These are phyloP conservation scores for Gobio occitaniae DNA, from an alignment of 2,797 vertebrate genomes.

Conservation along the genomic window DNA sequence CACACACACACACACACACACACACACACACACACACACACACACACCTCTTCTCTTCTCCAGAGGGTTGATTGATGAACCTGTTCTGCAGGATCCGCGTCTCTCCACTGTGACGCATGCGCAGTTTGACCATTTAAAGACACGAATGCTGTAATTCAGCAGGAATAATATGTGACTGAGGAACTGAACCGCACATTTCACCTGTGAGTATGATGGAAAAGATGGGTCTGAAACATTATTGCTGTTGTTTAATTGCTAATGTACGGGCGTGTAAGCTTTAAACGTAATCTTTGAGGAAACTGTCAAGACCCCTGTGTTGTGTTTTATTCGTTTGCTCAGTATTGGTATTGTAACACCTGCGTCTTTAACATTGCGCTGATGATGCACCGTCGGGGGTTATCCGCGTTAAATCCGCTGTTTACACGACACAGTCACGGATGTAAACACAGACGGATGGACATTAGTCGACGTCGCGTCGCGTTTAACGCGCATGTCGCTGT, in stretches of 20 bases:
- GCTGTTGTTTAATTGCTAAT: neutral
- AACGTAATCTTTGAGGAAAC: neutral
- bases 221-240: neutral
- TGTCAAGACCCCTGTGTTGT: no score
- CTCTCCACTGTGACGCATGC: neutral
- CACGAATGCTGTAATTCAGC: neutral
- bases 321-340: neutral
- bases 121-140: neutral
- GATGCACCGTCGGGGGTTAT: constrained; percentile 33
- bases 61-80: neutral
- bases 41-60: neutral
- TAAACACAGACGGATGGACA: neutral
- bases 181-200: neutral
- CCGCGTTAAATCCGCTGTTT: neutral
- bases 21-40: neutral
- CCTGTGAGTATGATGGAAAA: constrained; percentile 23
- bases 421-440: neutral
- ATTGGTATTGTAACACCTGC: constrained; percentile 2
- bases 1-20: neutral
- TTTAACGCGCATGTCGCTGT: no score
- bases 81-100: neutral
- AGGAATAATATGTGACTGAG: neutral
- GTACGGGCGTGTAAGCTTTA: no score
- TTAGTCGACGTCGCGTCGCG: neutral
- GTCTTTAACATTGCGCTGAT: constrained; percentile 45